These are phyloP conservation scores for Octonoba sinensis DNA, from an alignment of 2,888 invertebrate species.

Conservation along the genomic window DNA sequence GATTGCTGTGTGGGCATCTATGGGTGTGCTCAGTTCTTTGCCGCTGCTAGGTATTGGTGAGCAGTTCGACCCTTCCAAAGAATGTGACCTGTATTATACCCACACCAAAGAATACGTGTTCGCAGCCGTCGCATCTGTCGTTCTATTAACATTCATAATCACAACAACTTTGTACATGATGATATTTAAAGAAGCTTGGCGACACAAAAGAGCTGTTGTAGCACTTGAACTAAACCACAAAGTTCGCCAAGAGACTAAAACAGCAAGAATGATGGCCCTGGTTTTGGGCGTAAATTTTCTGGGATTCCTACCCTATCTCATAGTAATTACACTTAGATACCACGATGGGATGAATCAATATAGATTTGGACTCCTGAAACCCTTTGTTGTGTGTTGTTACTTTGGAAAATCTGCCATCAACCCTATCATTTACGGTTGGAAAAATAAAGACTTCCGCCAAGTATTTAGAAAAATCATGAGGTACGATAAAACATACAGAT, in stretches of 20 bases:
- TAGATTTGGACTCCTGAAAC: constrained; percentile 44
- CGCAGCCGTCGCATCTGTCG: constrained; percentile 65
- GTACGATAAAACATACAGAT: background rate
- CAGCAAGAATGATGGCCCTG: constrained; percentile 67
- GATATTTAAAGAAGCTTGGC: constrained; percentile 68
- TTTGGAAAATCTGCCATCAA: constrained; percentile 66
- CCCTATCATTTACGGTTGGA: constrained; percentile 68
- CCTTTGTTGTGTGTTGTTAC: constrained; percentile 63
- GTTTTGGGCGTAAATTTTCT: constrained; percentile 67
- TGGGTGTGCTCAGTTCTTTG: constrained; percentile 65
- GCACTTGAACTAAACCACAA: constrained; percentile 56
- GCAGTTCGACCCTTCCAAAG: constrained; percentile 55
- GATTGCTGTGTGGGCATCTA: constrained; percentile 65
- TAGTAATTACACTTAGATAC: constrained; percentile 66
- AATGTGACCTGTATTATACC: constrained; percentile 68
- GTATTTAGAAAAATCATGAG: constrained; percentile 66
- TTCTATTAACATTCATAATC: constrained; percentile 64
- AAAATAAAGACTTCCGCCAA: constrained; percentile 67
- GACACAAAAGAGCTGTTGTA: constrained; percentile 65
- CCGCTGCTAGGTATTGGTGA: constrained; percentile 65
- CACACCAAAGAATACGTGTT: constrained; percentile 63
- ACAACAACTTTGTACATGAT: constrained; percentile 66
- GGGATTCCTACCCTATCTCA: constrained; percentile 67
- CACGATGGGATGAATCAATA: constrained; percentile 51
- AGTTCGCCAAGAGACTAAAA: constrained; percentile 65